Evolutionary conservation across 2,113 vertebrate genomes (phyloP), one percentile per base, ranked within the genome.

Genomic region (Ammospiza caudacuta): DNA sequence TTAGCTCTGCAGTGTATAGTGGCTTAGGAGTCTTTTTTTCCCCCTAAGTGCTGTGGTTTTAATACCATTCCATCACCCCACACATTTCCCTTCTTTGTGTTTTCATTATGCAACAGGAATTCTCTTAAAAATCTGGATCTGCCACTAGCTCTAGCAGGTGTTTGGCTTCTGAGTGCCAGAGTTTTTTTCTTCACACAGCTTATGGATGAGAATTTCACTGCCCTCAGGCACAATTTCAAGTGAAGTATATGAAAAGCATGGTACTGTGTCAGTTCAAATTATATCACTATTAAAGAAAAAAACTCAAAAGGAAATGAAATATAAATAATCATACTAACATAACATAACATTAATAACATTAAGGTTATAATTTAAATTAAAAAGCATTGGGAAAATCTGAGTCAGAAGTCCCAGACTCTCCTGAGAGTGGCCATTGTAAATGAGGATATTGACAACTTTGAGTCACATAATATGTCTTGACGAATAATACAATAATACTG

Each of bases 191-290:
- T 91, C 86, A 46, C 1, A 4, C 63, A 43, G 89, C 92, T 93
- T 95, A 90, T 68, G 86, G 96, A 82, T 87, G 91, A 87, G 85
- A 92, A 74, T 95, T 97, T 96, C 93, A 87, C 81, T 58, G 39
- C 95, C 91, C 94, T 85, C 37, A 91, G 96, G 97, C 94, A 82
- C 82, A 86, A 83, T 97, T 96, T 96, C 95, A 96, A 88, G 95
- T 81, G 74, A 92, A 90, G 64, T 95, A 93, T 97, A 95, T 97
- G 96, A 96, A 94, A 97, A 96, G 90, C 19, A 54, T 93, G 91
- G 96, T 97, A 95, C 83, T 67, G 20, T 96, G 97, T 97, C 95
- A 93, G 89, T 96, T 96, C 94, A 95, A 93, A 96, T 97, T 97
- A 96, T 95, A 96, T 96, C 94, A 79, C 86, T 73, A 25, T 94